Evolutionary conservation across 2,797 vertebrate species (phyloP).

Genomic region (Phylloscopus collybita): DNA sequence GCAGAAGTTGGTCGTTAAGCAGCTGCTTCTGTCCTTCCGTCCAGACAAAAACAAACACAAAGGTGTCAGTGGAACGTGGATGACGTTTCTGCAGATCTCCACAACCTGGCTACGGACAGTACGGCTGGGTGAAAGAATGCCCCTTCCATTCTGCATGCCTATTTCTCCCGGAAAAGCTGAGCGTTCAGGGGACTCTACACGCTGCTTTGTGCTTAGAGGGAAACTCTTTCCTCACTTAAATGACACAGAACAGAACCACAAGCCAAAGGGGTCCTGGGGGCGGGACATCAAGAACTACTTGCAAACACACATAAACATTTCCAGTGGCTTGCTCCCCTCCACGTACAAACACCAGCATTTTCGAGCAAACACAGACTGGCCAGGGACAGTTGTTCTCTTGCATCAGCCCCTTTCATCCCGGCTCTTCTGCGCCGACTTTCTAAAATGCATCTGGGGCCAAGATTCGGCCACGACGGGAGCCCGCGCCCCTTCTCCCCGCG

Average conservation of each 20-base stretch:
- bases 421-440: too few relatives aligned
- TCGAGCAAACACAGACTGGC: background rate
- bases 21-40: background rate
- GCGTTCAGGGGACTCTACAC: background rate
- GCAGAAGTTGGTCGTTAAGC: background rate
- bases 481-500: fast-evolving
- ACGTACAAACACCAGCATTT: fast-evolving
- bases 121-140: fast-evolving
- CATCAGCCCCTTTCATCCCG: background rate
- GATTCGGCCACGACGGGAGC: background rate
- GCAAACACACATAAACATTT: fast-evolving
- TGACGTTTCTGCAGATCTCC: background rate
- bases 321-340: background rate
- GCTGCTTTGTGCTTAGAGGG: background rate
- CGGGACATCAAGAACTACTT: background rate
- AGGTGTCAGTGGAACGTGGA: background rate
- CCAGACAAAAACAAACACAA: background rate
- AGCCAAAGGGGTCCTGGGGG: background rate
- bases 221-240: background rate
- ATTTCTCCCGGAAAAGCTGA: background rate
- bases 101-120: fast-evolving
- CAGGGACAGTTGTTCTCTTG: background rate
- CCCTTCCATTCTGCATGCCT: background rate
- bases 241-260: background rate
- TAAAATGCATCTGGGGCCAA: fast-evolving